Base-by-base conservation (phyloP, 2,113 vertebrate species). In the Chrysemys picta region DNA sequence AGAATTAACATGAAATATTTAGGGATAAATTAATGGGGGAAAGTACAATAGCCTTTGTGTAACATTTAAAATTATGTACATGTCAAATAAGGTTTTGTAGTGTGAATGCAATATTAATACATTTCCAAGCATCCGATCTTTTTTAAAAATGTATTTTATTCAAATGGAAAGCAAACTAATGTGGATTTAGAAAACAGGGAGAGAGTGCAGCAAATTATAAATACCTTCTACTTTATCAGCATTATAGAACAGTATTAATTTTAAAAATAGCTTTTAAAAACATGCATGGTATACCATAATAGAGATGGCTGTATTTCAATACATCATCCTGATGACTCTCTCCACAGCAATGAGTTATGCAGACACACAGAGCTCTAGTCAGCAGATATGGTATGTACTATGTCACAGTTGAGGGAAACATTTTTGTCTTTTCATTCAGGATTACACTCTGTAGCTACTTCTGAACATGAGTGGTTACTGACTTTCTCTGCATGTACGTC, bases 191-290 rank as follows among this genome's bases (percentile, higher is more conserved):
- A 82, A 90, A 84, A 72, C 91, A 89, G 88, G 84, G 10, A 90
- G 90, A 88, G 85, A 94, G 95, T 82, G 83, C 94, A 91, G 87
- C 94, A 93, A 92, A 96, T 97, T 97, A 96, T 57, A 95, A 96
- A 94, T 96, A 88, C 89, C 94, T 84, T 93, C 96, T 92, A 90
- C 97, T 97, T 96, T 96, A 97, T 97, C 97, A 96, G 96, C 96
- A 84, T 94, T 95, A 94, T 49, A 24, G 87, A 92, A 59, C 90
- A 91, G 92, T 96, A 97, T 96, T 97, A 95, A 97, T 97, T 96
- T 97, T 97, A 97, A 98, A 97, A 97, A 97, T 96, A 96, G 94
- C 94, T 96, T 97, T 94, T 91, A 89, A 96, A 97, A 97, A 97
- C 97, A 98, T 96, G 93, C 90, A 93, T 87, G 93, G 94, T 95